Base-by-base conservation (phyloP, 2,797 vertebrate genomes). In the Synanceia verrucosa region DNA sequence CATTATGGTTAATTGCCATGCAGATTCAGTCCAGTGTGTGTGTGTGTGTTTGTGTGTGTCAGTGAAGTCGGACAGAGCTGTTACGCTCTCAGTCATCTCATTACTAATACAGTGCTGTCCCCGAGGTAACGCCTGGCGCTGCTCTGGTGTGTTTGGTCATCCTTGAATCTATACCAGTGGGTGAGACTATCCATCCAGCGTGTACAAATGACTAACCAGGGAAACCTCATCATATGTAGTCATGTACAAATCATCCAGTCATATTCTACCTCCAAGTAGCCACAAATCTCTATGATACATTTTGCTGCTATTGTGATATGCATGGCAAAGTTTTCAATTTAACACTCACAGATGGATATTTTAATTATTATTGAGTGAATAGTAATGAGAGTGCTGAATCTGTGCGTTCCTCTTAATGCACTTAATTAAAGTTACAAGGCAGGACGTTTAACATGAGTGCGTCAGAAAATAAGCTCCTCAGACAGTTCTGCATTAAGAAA, bases 1-100 rank as follows among this genome's bases (percentile, higher is more conserved):
- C 89, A 86, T 93, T 92, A 90, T 82, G 60, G 80, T 87, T 94
- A 93, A 93, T 94, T 93, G 89, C 81, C 82, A 85, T 87, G 76
- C 85, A 84, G 84, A 83, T 82, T 79, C 82, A 77, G 77, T 87
- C 83, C 79, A 76, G 79, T 53, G 64, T 46, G 10, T 66, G 23
- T 52, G 39, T 52, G 39, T 64, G 56, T 63, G 28, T 56, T 53
- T 70, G 28, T 65, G 36, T 72, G 57, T 37, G 12, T 80, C 29
- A 36, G 46, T 66, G 51, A 70, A 69, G 58, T 41, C 5, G 81
- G 79, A 86, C 86, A 76, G 29, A 66, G 76, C 83, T 79, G 83
- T 82, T 86, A 72, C 44, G 68, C 61, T 72, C 41, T 65, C 41
- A 52, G 65, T 75, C 62, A 73, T 84, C 83, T 86, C 75, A 84